phyloP scores from a whole-genome alignment of 2,113 vertebrate genomes.

The Percina caprodes region DNA sequence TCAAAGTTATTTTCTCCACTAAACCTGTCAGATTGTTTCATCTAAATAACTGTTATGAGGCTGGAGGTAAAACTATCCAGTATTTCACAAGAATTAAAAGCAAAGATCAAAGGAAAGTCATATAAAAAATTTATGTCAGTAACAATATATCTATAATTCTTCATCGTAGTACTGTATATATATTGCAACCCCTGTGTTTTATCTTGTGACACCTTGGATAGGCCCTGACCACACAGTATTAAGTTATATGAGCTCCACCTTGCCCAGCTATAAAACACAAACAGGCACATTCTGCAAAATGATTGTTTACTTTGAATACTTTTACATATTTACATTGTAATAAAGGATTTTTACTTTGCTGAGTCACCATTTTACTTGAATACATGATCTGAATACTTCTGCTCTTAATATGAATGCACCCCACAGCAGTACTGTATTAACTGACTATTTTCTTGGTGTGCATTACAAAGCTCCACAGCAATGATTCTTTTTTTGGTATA shows the following conservation, averaged over 20 bases:
- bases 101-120: neutral
- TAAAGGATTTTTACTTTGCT: neutral
- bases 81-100: neutral
- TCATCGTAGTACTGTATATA: neutral
- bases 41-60: neutral
- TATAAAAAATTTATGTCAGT: neutral
- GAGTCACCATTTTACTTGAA: neutral
- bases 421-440: neutral
- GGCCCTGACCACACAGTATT: neutral
- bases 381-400: neutral
- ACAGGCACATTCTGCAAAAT: neutral
- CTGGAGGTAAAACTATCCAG: neutral
- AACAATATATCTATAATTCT: neutral
- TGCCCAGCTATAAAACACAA: neutral
- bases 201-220: neutral
- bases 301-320: neutral
- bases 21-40: neutral
- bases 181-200: neutral
- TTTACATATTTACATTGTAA: neutral
- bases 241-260: neutral
- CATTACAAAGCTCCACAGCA: constrained; percentile 3
- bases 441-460: neutral
- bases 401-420: constrained; percentile 6
- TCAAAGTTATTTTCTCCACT: neutral
- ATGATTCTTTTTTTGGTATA: constrained; percentile 2